These are phyloP conservation scores for Chloropsis hardwickii DNA, from an alignment of 2,113 vertebrate genomes.

Conservation along the genomic window DNA sequence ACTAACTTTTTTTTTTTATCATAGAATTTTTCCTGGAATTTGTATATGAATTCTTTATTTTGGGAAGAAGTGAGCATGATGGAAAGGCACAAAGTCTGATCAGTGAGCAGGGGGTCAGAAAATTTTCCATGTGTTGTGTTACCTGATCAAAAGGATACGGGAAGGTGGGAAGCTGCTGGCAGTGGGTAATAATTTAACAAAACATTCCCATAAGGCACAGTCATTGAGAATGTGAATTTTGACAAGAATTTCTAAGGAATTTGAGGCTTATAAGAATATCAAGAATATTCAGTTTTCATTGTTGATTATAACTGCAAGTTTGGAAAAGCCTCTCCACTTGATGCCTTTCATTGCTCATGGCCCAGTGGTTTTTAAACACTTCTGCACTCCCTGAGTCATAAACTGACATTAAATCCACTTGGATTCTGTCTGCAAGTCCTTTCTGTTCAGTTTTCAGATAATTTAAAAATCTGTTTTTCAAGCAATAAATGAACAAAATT, in stretches of 20 bases:
- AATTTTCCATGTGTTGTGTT: background rate
- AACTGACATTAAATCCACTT: background rate
- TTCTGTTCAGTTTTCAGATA: background rate
- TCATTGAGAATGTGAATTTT: background rate
- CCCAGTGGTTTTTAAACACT: background rate
- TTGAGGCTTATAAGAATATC: background rate
- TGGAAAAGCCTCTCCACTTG: background rate
- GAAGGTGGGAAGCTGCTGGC: background rate
- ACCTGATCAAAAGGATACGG: background rate
- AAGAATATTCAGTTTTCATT: background rate
- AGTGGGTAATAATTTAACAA: background rate
- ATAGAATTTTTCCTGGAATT: background rate
- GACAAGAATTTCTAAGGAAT: background rate
- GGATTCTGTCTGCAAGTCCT: background rate
- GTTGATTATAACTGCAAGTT: background rate
- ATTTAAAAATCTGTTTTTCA: background rate
- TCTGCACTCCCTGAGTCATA: background rate
- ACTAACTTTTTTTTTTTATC: background rate
- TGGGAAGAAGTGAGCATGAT: background rate
- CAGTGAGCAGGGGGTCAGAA: background rate
- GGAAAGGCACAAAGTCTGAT: background rate
- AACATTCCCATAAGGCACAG: background rate
- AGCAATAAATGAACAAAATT: background rate
- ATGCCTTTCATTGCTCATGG: background rate
- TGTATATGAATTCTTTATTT: background rate